Base-by-base conservation (phyloP, 1,140 invertebrate species). In the Vanessa atalanta region DNA sequence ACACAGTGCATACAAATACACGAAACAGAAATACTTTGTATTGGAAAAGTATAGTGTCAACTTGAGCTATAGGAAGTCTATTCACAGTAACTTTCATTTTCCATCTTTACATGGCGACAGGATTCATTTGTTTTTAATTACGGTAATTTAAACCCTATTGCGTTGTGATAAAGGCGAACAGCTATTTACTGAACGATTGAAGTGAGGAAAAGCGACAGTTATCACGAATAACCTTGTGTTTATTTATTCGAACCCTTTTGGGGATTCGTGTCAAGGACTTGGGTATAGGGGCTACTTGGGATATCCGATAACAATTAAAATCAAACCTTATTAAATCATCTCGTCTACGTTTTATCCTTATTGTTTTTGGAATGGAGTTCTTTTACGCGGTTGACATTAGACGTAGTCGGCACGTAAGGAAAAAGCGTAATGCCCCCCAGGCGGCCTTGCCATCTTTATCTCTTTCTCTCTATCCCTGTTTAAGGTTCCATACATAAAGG, bases 21-120 rank as follows among this genome's bases (percentile, higher is more conserved):
- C 20, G 12, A 23, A 23, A 23, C 2, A 57, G 53, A 57, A 55
- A 55, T 23, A 57, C 12, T 23, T 11, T 57, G 11, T 57, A 61
- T 61, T 61, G 31, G 11, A 15, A 61, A 61, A 37, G 57, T 61
- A 37, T 61, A 60, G 23, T 16, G 64, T 64, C 65, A 68, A 61
- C 55, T 65, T 48, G 65, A 66, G 57, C 71, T 43, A 67, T 73
- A 73, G 72, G 72, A 73, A 60, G 72, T 73, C 65, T 73, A 50
- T 63, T 37, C 47, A 26, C 0, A 50, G 64, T 73, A 67, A 73
- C 72, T 73, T 73, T 73, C 72, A 65, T 73, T 73, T 73, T 73
- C 65, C 63, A 31, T 63, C 70, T 71, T 64, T 71, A 71, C 70
- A 71, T 47, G 70, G 70, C 14, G 48, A 64, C 47, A 70, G 68